These are phyloP conservation scores for Adelognathus sp. DNA, from an alignment of 2,888 invertebrate species.

Conservation along the genomic window DNA sequence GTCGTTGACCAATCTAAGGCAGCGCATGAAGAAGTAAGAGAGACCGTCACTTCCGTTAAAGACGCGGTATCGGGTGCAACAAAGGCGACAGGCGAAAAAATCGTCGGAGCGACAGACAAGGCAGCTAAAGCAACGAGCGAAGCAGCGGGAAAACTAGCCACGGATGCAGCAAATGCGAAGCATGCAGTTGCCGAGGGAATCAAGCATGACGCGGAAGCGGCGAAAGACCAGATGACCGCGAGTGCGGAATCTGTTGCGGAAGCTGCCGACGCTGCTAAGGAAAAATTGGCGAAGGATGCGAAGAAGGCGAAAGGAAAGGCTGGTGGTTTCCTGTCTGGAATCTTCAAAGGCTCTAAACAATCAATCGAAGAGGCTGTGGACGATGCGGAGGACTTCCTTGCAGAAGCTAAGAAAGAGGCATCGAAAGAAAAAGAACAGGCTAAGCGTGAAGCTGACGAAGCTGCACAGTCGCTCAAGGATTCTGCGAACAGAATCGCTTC, in stretches of 20 bases:
- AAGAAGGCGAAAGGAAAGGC: conserved; percentile 56
- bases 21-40: conserved; percentile 63
- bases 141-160: conserved; percentile 30
- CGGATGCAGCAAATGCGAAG: conserved; percentile 52
- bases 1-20: conserved; percentile 82
- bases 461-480: conserved; percentile 20
- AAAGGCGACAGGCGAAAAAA: conserved; percentile 79
- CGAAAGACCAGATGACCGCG: conserved; percentile 31
- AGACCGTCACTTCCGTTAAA: conserved; percentile 76
- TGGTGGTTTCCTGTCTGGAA: conserved; percentile 53
- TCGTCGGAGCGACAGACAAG: conserved; percentile 71
- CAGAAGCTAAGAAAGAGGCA: conserved; percentile 52
- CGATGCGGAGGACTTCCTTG: conserved; percentile 50
- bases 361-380: conserved; percentile 34
- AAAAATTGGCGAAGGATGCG: conserved; percentile 39
- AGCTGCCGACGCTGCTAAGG: conserved; percentile 37
- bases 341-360: conserved; percentile 50
- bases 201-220: conserved; percentile 57
- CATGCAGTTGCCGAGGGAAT: conserved; percentile 57
- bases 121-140: conserved; percentile 39
- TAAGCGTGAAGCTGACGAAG: conserved; percentile 31
- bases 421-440: conserved; percentile 47
- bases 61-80: conserved; percentile 38
- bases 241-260: conserved; percentile 39
- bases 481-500: conserved; percentile 31